Evolutionary conservation across 2,797 vertebrate genomes (phyloP).

Genomic region (Cyclura pinguis): DNA sequence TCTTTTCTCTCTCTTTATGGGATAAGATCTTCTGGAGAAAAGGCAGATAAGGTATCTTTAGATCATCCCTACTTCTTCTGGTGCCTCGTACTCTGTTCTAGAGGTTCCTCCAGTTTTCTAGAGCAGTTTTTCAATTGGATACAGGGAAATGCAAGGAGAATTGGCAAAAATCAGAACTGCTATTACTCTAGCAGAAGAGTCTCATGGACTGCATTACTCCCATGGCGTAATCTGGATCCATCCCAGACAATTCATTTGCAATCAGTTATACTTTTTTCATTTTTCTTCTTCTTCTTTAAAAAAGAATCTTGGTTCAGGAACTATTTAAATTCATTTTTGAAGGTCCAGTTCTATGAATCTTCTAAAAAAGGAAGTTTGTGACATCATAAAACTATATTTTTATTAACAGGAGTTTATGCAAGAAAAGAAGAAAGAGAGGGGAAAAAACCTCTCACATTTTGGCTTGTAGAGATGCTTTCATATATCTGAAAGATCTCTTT

Average conservation of each 20-base stretch:
- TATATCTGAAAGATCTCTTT: constrained; percentile 48
- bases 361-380: background rate
- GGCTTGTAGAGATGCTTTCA: constrained; percentile 55
- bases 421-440: constrained; percentile 16
- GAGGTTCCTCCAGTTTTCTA: background rate
- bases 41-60: too few species aligned
- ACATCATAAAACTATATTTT: constrained; percentile 31
- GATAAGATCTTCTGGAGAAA: too few species aligned
- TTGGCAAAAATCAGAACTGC: background rate
- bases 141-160: background rate
- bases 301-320: background rate
- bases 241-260: background rate
- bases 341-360: background rate
- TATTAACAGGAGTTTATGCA: constrained; percentile 38
- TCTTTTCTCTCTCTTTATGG: too few species aligned
- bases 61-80: too few species aligned
- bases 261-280: background rate
- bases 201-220: background rate
- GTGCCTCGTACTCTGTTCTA: background rate
- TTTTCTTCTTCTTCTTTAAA: too few species aligned
- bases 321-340: constrained; percentile 21
- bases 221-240: background rate
- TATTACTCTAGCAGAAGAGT: background rate
- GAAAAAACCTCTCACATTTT: constrained; percentile 33
- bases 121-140: background rate